These are phyloP conservation scores for Charanyca ferruginea DNA, from an alignment of 2,888 invertebrate genomes.

Conservation along the genomic window DNA sequence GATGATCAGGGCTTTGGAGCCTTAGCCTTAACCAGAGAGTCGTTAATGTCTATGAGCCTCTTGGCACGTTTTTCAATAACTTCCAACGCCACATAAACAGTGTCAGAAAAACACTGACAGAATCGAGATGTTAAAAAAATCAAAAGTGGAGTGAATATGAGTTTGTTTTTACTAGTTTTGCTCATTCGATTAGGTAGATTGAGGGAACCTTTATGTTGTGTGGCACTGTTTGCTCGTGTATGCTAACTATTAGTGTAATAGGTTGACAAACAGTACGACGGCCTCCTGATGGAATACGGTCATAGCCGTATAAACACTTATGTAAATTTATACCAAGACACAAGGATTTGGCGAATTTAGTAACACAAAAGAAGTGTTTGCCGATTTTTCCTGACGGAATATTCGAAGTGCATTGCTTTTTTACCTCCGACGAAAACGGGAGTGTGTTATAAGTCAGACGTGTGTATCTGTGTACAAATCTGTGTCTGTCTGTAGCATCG, in stretches of 20 bases:
- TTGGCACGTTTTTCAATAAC: too few species aligned
- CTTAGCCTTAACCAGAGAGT: too few species aligned
- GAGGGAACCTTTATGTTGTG: not conserved
- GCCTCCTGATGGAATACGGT: not conserved
- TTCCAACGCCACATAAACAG: too few species aligned
- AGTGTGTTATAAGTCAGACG: too few species aligned
- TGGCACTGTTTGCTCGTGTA: constrained; percentile 5
- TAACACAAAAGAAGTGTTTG: too few species aligned
- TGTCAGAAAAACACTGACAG: not conserved
- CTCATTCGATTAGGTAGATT: not conserved
- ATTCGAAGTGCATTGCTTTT: too few species aligned
- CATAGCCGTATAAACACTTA: not conserved
- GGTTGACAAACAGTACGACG: constrained; percentile 23
- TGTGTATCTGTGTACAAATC: too few species aligned
- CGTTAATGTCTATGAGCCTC: too few species aligned
- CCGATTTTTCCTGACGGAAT: too few species aligned
- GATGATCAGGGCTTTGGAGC: too few species aligned
- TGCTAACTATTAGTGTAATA: constrained; percentile 40
- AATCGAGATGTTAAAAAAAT: not conserved
- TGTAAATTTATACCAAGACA: not conserved
- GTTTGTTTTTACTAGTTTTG: not conserved
- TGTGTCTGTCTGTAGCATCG: too few species aligned
- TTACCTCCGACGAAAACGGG: too few species aligned
- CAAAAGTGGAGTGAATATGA: not conserved
- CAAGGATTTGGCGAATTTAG: not conserved